Percentiles rank a stretch among this genome's conserved stretches.
Evolutionary conservation across 1,140 invertebrate species (phyloP).

Genomic region (Drosophila athabasca): DNA sequence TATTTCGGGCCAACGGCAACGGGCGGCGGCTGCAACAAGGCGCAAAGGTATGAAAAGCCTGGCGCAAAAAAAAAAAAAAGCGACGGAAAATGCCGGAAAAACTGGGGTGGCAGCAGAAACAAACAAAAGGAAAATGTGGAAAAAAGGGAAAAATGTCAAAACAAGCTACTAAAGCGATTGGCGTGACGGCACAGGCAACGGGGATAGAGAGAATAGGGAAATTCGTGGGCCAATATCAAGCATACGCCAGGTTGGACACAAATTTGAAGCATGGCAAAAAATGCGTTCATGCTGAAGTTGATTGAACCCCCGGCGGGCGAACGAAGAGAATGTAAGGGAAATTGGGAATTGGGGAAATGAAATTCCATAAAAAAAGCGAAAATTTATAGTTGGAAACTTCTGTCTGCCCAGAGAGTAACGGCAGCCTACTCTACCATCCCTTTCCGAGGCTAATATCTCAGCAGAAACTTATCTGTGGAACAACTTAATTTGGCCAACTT

Average conservation of each 20-base stretch:
- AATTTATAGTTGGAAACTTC: too few relatives aligned
- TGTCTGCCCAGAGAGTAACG: not conserved
- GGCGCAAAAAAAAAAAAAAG: slow-evolving; percentile 8
- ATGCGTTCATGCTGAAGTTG: slow-evolving; percentile 33
- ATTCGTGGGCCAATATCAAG: slow-evolving; percentile 47
- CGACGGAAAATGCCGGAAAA: slow-evolving; percentile 28
- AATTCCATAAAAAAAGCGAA: too few relatives aligned
- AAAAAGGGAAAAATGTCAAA: slow-evolving; percentile 45
- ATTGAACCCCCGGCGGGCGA: slow-evolving; percentile 24
- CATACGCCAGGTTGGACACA: slow-evolving; percentile 51
- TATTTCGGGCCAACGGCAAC: slow-evolving; percentile 21
- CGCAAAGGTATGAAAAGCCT: slow-evolving; percentile 49
- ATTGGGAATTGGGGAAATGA: slow-evolving; percentile 20
- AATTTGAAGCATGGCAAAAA: slow-evolving; percentile 16
- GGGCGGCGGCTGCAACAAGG: slow-evolving; percentile 22
- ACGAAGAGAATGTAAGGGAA: too few relatives aligned
- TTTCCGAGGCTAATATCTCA: not conserved
- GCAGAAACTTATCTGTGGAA: slow-evolving; percentile 1
- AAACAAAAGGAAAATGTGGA: slow-evolving; percentile 16
- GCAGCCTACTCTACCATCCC: not conserved
- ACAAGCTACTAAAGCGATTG: slow-evolving; percentile 43
- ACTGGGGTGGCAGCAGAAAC: slow-evolving; percentile 7
- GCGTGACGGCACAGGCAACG: not conserved
- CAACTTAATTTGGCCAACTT: slow-evolving; percentile 47
- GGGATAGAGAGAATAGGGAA: not conserved